phyloP scores from a whole-genome alignment of 2,888 invertebrate genomes.

The Drosophila histrio region DNA sequence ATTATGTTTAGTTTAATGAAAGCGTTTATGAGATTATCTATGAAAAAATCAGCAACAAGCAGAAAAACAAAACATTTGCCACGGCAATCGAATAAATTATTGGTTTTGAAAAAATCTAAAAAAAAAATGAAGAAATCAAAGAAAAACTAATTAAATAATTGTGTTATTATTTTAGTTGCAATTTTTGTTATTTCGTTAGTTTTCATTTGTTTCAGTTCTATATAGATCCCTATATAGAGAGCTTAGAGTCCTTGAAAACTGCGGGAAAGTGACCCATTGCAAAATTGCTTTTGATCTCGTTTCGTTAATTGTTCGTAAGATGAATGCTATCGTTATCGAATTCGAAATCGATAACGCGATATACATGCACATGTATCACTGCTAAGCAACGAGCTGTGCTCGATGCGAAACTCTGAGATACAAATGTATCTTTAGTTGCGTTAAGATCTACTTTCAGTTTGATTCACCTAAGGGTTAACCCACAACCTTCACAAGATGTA shows the following conservation, averaged over 20 bases:
- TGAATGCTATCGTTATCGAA: conserved; percentile 25
- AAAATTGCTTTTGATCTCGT: conserved; percentile 72
- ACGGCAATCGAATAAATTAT: conserved; percentile 69
- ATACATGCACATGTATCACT: conserved; percentile 43
- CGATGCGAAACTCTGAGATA: conserved; percentile 25
- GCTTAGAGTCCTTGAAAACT: conserved; percentile 41
- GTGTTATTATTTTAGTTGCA: conserved; percentile 71
- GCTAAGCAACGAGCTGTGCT: conserved; percentile 64
- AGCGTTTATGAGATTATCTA: conserved; percentile 74
- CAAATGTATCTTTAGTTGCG: conserved; percentile 13
- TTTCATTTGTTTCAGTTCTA: conserved; percentile 30
- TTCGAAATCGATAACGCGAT: conserved; percentile 18
- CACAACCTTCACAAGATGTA: conserved; percentile 83
- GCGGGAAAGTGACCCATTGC: conserved; percentile 25
- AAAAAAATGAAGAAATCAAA: conserved; percentile 55
- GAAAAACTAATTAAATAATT: conserved; percentile 59
- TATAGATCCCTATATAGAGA: conserved; percentile 27
- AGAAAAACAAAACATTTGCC: conserved; percentile 50
- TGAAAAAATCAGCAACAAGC: conserved; percentile 26
- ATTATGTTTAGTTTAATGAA: conserved; percentile 76
- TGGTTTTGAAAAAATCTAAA: conserved; percentile 63
- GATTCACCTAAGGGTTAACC: conserved; percentile 57
- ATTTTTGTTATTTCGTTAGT: conserved; percentile 33
- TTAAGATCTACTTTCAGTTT: conserved; percentile 44
- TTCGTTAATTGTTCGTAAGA: conserved; percentile 69